Conservation (phyloP, 1,140 invertebrate species). For the Calephelis virginiensis region DNA sequence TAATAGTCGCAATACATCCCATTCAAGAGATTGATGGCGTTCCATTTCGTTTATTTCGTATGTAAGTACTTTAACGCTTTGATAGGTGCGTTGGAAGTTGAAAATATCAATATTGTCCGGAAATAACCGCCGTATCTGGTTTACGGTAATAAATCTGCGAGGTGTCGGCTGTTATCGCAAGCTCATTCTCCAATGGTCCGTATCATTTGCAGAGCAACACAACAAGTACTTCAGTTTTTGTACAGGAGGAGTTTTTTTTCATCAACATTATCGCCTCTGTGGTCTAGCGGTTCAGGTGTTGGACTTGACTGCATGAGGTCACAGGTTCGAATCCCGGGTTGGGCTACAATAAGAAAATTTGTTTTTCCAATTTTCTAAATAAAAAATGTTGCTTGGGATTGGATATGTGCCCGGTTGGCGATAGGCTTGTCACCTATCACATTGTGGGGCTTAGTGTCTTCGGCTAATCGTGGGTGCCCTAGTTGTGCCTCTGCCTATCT, state of each 20-base stretch:
- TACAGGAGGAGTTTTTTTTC: constrained; percentile 1
- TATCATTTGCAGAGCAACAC: constrained; percentile 73
- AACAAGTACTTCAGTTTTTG: constrained; percentile 29
- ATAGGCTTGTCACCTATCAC: no score
- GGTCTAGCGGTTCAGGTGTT: no score
- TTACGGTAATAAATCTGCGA: constrained; percentile 64
- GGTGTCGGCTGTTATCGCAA: constrained; percentile 67
- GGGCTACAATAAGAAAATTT: no score
- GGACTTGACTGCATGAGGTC: no score
- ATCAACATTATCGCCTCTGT: background rate
- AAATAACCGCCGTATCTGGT: constrained; percentile 63
- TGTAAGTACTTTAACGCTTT: constrained; percentile 64
- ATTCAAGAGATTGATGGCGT: constrained; percentile 47
- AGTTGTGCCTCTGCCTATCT: no score
- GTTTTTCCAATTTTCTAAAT: no score
- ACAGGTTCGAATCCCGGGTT: no score
- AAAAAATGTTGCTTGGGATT: no score
- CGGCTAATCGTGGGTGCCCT: no score
- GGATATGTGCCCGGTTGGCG: no score
- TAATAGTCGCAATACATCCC: constrained; percentile 25
- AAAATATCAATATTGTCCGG: constrained; percentile 69
- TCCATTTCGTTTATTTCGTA: constrained; percentile 53
- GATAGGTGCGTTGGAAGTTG: constrained; percentile 58
- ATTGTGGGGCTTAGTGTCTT: no score
- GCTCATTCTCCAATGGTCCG: constrained; percentile 68